phyloP scores from a whole-genome alignment of 2,113 vertebrate species.

The Siniperca chuatsi region DNA sequence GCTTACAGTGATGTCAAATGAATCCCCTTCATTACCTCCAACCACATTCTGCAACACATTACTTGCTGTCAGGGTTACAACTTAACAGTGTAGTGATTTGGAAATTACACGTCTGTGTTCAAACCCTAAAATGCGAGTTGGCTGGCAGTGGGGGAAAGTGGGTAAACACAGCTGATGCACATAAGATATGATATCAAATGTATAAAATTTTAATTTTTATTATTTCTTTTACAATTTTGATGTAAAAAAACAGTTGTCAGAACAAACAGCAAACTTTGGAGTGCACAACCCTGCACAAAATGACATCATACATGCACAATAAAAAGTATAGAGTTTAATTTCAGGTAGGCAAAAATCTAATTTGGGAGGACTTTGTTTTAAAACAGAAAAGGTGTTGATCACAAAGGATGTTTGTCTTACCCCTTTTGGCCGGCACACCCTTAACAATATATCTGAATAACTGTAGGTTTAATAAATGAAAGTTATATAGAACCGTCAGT shows the following conservation, averaged over 20 bases:
- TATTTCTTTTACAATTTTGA: neutral
- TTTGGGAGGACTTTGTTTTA: neutral
- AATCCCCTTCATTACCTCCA: neutral
- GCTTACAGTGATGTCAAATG: neutral
- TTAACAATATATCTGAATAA: neutral
- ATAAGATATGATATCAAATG: neutral
- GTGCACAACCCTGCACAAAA: neutral
- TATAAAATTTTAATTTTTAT: neutral
- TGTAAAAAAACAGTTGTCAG: neutral
- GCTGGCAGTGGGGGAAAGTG: neutral
- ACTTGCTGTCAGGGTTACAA: neutral
- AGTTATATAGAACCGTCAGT: neutral
- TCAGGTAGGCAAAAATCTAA: neutral
- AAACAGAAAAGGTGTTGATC: neutral
- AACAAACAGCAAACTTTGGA: too few relatives aligned
- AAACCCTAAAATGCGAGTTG: neutral
- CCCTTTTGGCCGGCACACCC: neutral
- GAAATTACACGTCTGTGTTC: slow-evolving; percentile 1
- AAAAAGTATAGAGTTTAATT: neutral
- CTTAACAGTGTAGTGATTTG: slow-evolving; percentile 9
- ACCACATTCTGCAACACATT: neutral
- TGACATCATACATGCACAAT: neutral
- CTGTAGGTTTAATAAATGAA: neutral
- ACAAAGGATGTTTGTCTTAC: neutral
- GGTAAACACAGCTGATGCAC: slow-evolving; percentile 4